Evolutionary conservation across 2,888 invertebrate species (phyloP), one percentile per base, ranked within the genome.

Genomic region (Hofmannophila pseudospretella): DNA sequence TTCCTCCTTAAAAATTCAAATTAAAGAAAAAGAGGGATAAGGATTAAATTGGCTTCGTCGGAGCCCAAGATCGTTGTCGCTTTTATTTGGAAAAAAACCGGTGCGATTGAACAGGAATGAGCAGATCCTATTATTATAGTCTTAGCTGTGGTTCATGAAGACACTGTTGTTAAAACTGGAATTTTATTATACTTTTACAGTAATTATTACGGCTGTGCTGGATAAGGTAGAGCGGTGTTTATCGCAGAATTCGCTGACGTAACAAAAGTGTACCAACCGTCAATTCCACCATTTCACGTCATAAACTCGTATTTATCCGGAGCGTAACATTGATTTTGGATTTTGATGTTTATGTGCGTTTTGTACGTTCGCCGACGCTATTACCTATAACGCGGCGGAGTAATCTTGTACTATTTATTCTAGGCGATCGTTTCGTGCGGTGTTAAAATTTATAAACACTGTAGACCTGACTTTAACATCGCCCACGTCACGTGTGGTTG

Each of bases 301-400:
- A 72, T 75, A 74, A 75, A 75, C 51, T 16, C 45, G 38, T 49
- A 60, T 67, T 74, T 76, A 68, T 51, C 40, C 47, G 38, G 42
- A 54, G 51, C 46, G 54, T 45, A 46, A 47, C 49, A 54, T 56
- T 45, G 58, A 56, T 64, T n/a, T n/a, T n/a, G n/a, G n/a, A n/a
- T n/a, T n/a, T 43, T 41, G 43, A 38, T 51, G 61, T 59, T 33
- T 57, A 56, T 47, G 52, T 40, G 39, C 38, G 34, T 45, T 43
- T 30, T 33, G 23, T 14, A 16, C 26, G 23, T n/a, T n/a, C 19
- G 27, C 8, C 11, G 11, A 25, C 14, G 13, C 31, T 16, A 19
- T 19, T 16, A 22, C 35, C 29, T 14, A 19, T 34, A 8, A 22
- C 35, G 35, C 27, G 9, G 27, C 27, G 34, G 14, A 27, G 26